Percentiles rank a stretch among this genome's conserved stretches.
Conservation (phyloP, 30 jellyfish, hydroid and myxozoan genomes). For the Pelagia noctiluca region DNA sequence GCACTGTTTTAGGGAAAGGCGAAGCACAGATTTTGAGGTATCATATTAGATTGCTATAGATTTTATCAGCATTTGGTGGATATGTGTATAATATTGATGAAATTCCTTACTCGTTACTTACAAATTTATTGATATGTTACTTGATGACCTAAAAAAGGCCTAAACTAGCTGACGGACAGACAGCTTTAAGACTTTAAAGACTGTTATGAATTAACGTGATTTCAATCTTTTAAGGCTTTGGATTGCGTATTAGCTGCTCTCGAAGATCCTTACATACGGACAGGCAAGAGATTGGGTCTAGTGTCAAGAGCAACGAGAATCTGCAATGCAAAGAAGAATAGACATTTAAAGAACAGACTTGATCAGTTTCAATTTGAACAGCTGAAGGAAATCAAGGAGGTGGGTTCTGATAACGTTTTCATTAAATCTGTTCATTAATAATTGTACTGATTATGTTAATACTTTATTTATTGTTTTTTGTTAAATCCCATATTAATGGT, state of each 20-base stretch:
- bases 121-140: no score
- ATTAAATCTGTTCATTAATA: not conserved
- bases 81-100: no score
- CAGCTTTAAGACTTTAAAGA: no score
- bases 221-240: constrained; percentile 52
- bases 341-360: constrained; percentile 21
- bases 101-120: no score
- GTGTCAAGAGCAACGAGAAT: constrained; percentile 71
- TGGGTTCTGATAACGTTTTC: not conserved
- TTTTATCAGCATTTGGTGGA: no score
- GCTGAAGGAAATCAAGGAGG: constrained; percentile 42
- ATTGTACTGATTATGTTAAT: not conserved
- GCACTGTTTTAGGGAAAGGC: no score
- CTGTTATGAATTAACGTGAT: not conserved
- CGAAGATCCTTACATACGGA: constrained; percentile 79
- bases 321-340: constrained; percentile 37
- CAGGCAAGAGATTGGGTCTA: constrained; percentile 78
- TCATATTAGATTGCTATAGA: no score
- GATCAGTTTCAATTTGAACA: constrained; percentile 39
- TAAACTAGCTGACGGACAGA: no score
- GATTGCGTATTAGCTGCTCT: constrained; percentile 69
- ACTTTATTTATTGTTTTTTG: not conserved
- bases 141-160: no score
- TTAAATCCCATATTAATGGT: not conserved
- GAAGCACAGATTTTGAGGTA: no score